Evolutionary conservation across 2,888 invertebrate genomes (phyloP), one percentile per base, ranked within the genome.

Genomic region (Cheilosia urbana): DNA sequence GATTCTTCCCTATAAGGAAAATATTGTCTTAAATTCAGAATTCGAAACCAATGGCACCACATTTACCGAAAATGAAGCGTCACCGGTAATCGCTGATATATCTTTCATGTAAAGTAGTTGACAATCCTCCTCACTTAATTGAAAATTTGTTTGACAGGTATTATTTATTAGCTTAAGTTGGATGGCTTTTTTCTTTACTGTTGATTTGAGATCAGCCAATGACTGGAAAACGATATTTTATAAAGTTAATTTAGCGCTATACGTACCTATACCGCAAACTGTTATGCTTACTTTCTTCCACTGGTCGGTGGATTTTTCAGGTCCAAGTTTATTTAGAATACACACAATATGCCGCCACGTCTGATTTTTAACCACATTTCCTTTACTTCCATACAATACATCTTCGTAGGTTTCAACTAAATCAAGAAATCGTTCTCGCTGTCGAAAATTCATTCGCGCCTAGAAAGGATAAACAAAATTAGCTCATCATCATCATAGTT

Each of bases 51-150:
- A 0, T 17, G 34, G 21, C 11, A 9, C 1, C 51, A 13, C 6
- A 27, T 40, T 55, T 27, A 68, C 68, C 55, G 30, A 27, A 53
- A 13, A n/a, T 21, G 63, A 21, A 9, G 15, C 7, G 21, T 2
- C 15, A 13, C 13, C 45, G 7, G 15, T 0, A 13, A 47, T 15
- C 4, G 34, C 34, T 21, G 62, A 17, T 47, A 63, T 47, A 21
- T n/a, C 49, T 15, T 63, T 34, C 47, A 57, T 47, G 4, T 57
- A 21, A 9, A 69, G 57, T 11, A 69, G 21, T 34, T 69, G 57
- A 47, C 24, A 55, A 34, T 69, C 69, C 21, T 69, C 69, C 15
- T 55, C 69, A 21, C 45, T 69, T n/a, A 69, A 21, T 30, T 69
- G 42, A 45, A 17, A 49, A 63, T 47, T 34, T 0, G 1, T 19